Evolutionary conservation across 2,113 vertebrate species (phyloP).

Genomic region (Diglossa brunneiventris): DNA sequence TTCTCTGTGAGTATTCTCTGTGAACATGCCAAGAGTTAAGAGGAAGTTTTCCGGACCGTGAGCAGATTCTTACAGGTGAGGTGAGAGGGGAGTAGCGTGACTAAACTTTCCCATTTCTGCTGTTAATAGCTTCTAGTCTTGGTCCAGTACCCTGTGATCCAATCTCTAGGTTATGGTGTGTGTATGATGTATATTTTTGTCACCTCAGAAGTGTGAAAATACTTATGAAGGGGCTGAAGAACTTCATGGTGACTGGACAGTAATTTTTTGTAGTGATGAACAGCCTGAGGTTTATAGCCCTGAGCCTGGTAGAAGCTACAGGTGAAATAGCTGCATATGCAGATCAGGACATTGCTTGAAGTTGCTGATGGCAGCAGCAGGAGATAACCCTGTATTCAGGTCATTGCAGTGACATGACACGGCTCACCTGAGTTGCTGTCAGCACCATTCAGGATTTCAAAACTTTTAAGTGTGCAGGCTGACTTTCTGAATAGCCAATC

Average conservation of each 20-base stretch:
- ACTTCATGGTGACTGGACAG: not conserved
- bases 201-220: not conserved
- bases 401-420: not conserved
- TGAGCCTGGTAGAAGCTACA: not conserved
- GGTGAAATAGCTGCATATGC: not conserved
- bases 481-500: not conserved
- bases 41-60: not conserved
- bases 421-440: not conserved
- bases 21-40: not conserved
- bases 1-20: not conserved
- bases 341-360: not conserved
- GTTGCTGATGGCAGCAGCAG: not conserved
- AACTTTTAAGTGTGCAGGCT: not conserved
- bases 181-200: conserved; percentile 47
- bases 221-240: not conserved
- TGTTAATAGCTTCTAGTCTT: conserved; percentile 35
- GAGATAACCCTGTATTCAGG: not conserved
- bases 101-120: conserved; percentile 34
- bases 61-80: not conserved
- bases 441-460: not conserved
- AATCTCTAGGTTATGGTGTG: conserved; percentile 20
- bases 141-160: conserved; percentile 21
- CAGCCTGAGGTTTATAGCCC: conserved; percentile 5
- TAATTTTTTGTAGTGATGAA: not conserved
- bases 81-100: not conserved